These are phyloP conservation scores for Diarsia dahlii DNA, from an alignment of 2,888 invertebrate genomes.

Conservation along the genomic window DNA sequence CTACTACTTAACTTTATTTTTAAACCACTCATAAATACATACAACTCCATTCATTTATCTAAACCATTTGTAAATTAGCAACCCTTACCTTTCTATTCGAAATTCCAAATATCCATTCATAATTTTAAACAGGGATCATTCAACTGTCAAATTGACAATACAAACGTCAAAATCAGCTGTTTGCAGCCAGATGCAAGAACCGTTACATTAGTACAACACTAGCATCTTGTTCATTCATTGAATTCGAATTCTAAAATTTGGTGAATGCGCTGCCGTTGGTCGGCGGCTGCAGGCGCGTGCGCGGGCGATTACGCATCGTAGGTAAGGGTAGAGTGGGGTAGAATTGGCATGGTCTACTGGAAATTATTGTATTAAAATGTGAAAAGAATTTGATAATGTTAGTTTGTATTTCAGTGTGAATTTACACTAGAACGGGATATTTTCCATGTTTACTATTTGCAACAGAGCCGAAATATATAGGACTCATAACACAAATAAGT, in stretches of 20 bases:
- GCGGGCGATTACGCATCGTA: constrained; percentile 66
- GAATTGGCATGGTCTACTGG: not conserved
- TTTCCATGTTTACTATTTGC: too few relatives aligned
- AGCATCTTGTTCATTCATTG: constrained; percentile 62
- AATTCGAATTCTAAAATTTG: constrained; percentile 62
- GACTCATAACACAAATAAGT: too few relatives aligned
- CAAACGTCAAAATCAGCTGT: constrained; percentile 66
- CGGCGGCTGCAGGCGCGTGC: constrained; percentile 56
- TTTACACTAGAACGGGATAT: too few relatives aligned
- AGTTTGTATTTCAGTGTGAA: too few relatives aligned
- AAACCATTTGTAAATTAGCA: constrained; percentile 34
- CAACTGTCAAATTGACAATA: constrained; percentile 43
- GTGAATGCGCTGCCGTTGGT: constrained; percentile 62
- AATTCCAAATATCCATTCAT: constrained; percentile 32
- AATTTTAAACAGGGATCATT: constrained; percentile 41
- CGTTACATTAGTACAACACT: constrained; percentile 65
- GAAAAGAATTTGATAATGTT: too few relatives aligned
- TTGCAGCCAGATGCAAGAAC: constrained; percentile 62
- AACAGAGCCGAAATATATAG: too few relatives aligned
- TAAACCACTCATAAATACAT: not conserved
- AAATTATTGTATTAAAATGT: not conserved
- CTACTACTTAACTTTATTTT: constrained; percentile 8
- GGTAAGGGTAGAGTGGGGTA: constrained; percentile 53
- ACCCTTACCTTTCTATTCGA: constrained; percentile 31
- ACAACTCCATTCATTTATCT: constrained; percentile 6